Conservation (phyloP, 2,113 vertebrate genomes). For the Nothoprocta pentlandii region DNA sequence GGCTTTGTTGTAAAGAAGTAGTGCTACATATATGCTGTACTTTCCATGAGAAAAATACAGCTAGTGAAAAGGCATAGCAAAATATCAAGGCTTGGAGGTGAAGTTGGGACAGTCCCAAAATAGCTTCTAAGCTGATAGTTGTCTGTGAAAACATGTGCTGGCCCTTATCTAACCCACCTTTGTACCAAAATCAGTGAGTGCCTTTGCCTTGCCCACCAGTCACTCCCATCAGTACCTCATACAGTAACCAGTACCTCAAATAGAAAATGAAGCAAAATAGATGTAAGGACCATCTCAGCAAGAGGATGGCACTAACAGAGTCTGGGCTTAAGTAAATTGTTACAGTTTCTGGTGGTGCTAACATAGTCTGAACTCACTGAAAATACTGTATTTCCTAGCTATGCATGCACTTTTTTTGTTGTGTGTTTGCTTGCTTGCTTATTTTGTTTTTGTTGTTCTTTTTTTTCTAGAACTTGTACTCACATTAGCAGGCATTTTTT, state of each 20-base stretch:
- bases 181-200: background rate
- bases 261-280: background rate
- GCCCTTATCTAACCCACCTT: background rate
- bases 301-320: background rate
- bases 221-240: fast-evolving
- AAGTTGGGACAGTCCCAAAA: constrained; percentile 11
- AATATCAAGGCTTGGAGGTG: constrained; percentile 11
- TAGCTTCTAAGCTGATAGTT: background rate
- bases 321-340: background rate
- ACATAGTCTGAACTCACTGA: background rate
- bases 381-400: background rate
- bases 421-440: too few relatives aligned
- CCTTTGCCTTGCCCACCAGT: background rate
- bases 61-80: constrained; percentile 17
- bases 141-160: background rate
- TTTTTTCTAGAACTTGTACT: background rate
- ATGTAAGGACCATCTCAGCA: background rate
- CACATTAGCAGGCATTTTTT: background rate
- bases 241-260: too few relatives aligned
- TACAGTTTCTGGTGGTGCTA: background rate
- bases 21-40: background rate
- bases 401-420: background rate
- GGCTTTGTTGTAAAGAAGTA: constrained; percentile 6
- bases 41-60: constrained; percentile 30
- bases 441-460: too few relatives aligned